A percentile compares a stretch with the other conserved stretches of the same genome.
Evolutionary conservation across 2,797 vertebrate species (phyloP).

Genomic region (Phataginus tetradactyla): DNA sequence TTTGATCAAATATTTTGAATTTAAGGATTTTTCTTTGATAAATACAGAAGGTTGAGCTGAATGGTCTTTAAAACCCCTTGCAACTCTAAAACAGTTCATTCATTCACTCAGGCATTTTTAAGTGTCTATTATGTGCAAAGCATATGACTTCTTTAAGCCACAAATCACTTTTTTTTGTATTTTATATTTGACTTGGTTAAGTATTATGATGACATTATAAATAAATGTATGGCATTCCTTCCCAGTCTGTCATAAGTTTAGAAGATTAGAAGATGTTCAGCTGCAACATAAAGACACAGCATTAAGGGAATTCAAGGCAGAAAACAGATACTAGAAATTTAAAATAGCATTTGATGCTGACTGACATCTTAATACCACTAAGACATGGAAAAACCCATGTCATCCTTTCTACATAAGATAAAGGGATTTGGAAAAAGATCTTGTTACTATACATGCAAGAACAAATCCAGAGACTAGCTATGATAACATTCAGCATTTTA

Average conservation of each 20-base stretch:
- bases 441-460: conserved; percentile 46
- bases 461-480: conserved; percentile 1
- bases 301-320: conserved; percentile 57
- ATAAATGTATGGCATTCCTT: conserved; percentile 51
- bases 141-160: not conserved
- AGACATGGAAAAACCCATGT: conserved; percentile 65
- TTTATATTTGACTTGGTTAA: conserved; percentile 50
- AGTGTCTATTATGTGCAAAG: not conserved
- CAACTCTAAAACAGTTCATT: not conserved
- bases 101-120: not conserved
- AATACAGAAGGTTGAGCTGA: not conserved
- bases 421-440: conserved; percentile 61
- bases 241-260: conserved; percentile 47
- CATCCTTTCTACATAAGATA: conserved; percentile 56
- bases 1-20: conserved; percentile 28
- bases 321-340: conserved; percentile 61
- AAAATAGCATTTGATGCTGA: conserved; percentile 63
- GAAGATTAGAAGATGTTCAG: conserved; percentile 58
- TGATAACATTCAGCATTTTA: conserved; percentile 19
- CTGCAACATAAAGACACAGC: conserved; percentile 40
- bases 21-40: conserved; percentile 5
- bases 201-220: conserved; percentile 34
- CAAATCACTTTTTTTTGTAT: conserved; percentile 18
- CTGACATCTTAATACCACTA: conserved; percentile 68
- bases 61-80: not conserved